These are phyloP conservation scores for Mormyrus iriodes DNA, from an alignment of 2,113 vertebrate species.

Conservation along the genomic window DNA sequence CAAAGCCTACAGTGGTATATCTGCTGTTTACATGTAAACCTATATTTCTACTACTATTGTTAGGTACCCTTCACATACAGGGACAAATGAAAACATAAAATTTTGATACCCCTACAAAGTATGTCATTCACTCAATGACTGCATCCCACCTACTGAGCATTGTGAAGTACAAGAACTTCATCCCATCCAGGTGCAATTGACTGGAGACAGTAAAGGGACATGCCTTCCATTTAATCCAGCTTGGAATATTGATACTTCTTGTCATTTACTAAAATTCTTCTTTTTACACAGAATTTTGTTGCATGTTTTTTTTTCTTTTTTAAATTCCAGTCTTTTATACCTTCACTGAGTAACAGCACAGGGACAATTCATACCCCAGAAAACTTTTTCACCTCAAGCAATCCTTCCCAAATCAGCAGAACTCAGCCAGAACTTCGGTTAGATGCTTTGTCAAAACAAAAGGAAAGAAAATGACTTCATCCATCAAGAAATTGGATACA, in stretches of 20 bases:
- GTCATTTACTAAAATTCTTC: background rate
- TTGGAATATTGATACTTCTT: background rate
- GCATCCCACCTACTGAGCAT: background rate
- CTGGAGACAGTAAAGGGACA: too few relatives aligned
- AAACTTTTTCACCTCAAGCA: background rate
- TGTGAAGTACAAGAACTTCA: background rate
- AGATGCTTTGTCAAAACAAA: slow-evolving; percentile 9
- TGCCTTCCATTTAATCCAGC: background rate
- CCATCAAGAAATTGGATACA: slow-evolving; percentile 11
- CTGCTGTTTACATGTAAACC: too few relatives aligned
- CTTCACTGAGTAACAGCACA: background rate
- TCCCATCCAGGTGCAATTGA: background rate
- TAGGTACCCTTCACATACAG: background rate
- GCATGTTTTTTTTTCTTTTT: background rate
- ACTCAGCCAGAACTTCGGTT: background rate
- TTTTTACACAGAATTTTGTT: background rate
- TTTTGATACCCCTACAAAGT: background rate
- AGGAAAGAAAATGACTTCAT: background rate
- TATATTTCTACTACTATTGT: background rate
- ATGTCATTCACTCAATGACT: background rate
- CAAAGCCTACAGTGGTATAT: background rate
- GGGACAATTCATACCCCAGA: background rate
- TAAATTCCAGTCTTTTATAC: background rate
- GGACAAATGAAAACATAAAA: background rate
- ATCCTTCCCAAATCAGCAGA: background rate